phyloP scores from a whole-genome alignment of 2,888 invertebrate genomes.

The Pammene fasciana region DNA sequence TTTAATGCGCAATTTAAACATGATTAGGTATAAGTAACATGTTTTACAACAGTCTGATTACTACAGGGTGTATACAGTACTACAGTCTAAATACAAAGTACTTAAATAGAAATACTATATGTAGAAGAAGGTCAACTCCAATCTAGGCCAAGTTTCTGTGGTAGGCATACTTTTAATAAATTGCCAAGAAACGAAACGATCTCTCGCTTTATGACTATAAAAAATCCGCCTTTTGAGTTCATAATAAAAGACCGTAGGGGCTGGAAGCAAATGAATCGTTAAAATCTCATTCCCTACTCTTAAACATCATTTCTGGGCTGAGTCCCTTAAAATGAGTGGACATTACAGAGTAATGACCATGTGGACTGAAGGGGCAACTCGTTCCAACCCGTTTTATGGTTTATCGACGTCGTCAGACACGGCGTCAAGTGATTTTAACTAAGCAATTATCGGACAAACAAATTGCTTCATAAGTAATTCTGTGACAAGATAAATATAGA shows the following conservation, averaged over 20 bases:
- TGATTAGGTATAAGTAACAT: neutral
- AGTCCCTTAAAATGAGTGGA: slow-evolving; percentile 55
- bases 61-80: neutral
- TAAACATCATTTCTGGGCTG: slow-evolving; percentile 55
- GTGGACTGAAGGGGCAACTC: slow-evolving; percentile 47
- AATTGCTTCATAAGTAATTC: slow-evolving; percentile 13
- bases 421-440: slow-evolving; percentile 44
- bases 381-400: slow-evolving; percentile 43
- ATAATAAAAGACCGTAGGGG: slow-evolving; percentile 40
- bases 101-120: neutral
- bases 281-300: slow-evolving; percentile 58
- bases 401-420: slow-evolving; percentile 40
- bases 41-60: too few relatives aligned
- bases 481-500: neutral
- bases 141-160: neutral
- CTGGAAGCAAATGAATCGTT: slow-evolving; percentile 58
- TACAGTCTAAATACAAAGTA: slow-evolving; percentile 3
- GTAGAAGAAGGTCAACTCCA: neutral
- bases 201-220: slow-evolving; percentile 47
- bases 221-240: slow-evolving; percentile 43
- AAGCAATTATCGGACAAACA: slow-evolving; percentile 39
- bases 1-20: neutral
- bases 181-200: slow-evolving; percentile 38
- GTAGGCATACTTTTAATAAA: slow-evolving; percentile 15
- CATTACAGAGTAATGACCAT: slow-evolving; percentile 56